Conservation (phyloP, 1,140 invertebrate species). For the Drosophila sturtevanti region DNA sequence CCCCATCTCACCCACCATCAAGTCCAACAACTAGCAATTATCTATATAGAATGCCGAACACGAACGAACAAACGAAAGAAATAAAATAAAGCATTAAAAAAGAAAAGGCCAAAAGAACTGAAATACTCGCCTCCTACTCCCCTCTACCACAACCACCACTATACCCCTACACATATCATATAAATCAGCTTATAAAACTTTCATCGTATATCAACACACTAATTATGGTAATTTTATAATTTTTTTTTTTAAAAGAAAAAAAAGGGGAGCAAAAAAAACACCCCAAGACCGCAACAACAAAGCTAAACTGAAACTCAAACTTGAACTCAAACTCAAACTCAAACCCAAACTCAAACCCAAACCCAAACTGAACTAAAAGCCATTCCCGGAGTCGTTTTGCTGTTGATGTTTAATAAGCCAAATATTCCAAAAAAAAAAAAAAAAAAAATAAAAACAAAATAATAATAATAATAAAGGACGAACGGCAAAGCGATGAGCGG, state of each 20-base stretch:
- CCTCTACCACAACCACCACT: background rate
- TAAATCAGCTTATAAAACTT: constrained; percentile 74
- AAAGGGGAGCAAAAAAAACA: background rate
- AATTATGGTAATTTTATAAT: constrained; percentile 76
- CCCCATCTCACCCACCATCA: background rate
- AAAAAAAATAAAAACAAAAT: constrained; percentile 20
- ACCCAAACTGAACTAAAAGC: background rate
- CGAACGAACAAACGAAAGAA: constrained; percentile 15
- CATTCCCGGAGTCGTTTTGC: constrained; percentile 55
- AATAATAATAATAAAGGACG: constrained; percentile 22
- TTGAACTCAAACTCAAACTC: constrained; percentile 17
- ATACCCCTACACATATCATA: constrained; percentile 44
- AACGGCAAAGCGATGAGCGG: background rate
- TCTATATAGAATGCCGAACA: constrained; percentile 15
- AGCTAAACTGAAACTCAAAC: constrained; percentile 24
- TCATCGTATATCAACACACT: constrained; percentile 73
- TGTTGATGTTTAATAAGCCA: constrained; percentile 74
- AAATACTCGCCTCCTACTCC: constrained; percentile 15
- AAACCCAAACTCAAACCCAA: constrained; percentile 16
- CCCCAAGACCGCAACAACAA: constrained; percentile 30
- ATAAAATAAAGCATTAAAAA: constrained; percentile 10
- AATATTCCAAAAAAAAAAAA: constrained; percentile 30
- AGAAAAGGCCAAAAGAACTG: constrained; percentile 6
- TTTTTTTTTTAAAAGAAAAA: constrained; percentile 68
- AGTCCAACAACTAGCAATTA: constrained; percentile 11